Evolutionary conservation across 2,113 vertebrate species (phyloP), one percentile per base, ranked within the genome.

Genomic region (Beaufortia kweichowensis): DNA sequence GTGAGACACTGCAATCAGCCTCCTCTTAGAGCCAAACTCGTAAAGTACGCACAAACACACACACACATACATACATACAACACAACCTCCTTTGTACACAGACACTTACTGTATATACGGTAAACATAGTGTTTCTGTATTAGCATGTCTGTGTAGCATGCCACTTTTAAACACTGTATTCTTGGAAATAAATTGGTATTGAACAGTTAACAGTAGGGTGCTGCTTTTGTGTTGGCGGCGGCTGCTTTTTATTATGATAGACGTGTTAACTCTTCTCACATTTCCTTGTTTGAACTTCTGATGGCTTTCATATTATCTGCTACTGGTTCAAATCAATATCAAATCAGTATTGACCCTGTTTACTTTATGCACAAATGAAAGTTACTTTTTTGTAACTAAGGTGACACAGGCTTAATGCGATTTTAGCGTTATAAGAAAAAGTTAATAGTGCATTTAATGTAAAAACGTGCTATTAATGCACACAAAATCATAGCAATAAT

Each of bases 1-100:
- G 56, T 55, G 56, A 78, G 76, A 50, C 43, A 39, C 70, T 61
- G 70, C 70, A 74, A 74, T 74, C 70, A 74, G 57, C 55, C 70
- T 21, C 35, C 57, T 60, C 70, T 61, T 6, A 11, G 39, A 48
- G 70, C 57, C 70, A 61, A 74, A 74, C 70, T 61, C 39, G 57
- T 60, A 48, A 74, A 61, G 12, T 24, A 73, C 19, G 6, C 26
- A 21, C 63, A 48, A 53, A 75, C 33, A 65, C 69, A 9, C 57
- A 48, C 60, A 65, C 69, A 65, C 70, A 69, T n/a, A n/a, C n/a
- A n/a, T n/a, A n/a, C n/a, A n/a, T n/a, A n/a, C n/a, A n/a, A n/a
- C 23, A 31, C 60, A 63, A 48, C 24, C 41, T 6, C 57, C 28
- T 26, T 21, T 53, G 11, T 33, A 53, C 28, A 11, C 28, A 70